These are phyloP conservation scores for Malurus melanocephalus DNA, from an alignment of 2,113 vertebrate species.

Conservation along the genomic window DNA sequence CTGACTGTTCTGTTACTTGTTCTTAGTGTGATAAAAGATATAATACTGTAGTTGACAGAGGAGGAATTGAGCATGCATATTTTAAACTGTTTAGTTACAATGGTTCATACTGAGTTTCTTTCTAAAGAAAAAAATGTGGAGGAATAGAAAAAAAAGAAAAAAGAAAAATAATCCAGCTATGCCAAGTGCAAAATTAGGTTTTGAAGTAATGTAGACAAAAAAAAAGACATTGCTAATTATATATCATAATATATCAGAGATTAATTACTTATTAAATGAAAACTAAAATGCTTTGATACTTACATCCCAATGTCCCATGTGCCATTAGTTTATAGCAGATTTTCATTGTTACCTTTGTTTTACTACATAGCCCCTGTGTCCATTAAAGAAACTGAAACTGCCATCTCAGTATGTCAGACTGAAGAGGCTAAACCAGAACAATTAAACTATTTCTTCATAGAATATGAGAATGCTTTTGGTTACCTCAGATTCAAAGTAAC, in stretches of 20 bases:
- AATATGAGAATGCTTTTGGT: background rate
- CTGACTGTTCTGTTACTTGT: background rate
- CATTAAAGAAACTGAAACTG: background rate
- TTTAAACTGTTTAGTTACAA: background rate
- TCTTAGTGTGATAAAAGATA: background rate
- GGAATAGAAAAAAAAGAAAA: background rate
- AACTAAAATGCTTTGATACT: background rate
- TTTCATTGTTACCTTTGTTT: background rate
- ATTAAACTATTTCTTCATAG: background rate
- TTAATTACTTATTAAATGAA: background rate
- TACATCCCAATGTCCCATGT: background rate
- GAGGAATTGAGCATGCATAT: background rate
- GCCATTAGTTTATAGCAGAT: background rate
- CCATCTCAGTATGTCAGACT: background rate
- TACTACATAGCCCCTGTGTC: background rate
- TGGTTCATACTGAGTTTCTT: background rate
- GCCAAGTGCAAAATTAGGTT: background rate
- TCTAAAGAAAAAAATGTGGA: background rate
- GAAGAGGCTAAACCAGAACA: background rate
- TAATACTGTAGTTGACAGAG: background rate
- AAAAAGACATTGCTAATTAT: background rate
- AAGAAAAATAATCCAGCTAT: background rate
- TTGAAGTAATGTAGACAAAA: background rate
- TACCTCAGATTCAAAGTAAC: background rate
- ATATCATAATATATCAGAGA: background rate